phyloP scores from a whole-genome alignment of 2,797 vertebrate species.

The Sebastes hubbsi region DNA sequence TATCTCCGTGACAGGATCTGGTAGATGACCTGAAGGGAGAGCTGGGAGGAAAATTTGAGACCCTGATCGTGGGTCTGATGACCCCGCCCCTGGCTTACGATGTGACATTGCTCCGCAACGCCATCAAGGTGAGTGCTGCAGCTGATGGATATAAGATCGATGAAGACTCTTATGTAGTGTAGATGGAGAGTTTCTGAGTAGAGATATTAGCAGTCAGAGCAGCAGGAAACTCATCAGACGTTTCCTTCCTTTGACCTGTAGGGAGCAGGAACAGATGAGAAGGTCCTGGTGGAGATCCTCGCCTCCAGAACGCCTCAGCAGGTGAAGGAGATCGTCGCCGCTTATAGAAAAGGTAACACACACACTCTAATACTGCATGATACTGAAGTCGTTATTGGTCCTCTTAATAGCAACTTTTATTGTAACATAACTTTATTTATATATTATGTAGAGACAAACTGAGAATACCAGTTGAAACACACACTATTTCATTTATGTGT shows the following conservation, averaged over 20 bases:
- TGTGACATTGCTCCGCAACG: constrained; percentile 86
- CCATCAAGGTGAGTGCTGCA: constrained; percentile 87
- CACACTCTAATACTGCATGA: no score
- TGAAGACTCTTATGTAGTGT: neutral
- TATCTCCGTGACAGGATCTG: constrained; percentile 84
- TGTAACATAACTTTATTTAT: no score
- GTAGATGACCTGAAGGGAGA: constrained; percentile 90
- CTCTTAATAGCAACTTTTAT: neutral
- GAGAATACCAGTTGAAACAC: neutral
- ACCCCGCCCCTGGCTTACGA: constrained; percentile 85
- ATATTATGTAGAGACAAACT: no score
- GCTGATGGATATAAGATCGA: neutral
- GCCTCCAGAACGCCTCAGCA: constrained; percentile 90
- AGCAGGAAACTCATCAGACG: neutral
- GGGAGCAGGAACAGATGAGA: constrained; percentile 95
- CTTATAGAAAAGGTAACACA: constrained; percentile 87
- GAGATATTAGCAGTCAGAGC: neutral
- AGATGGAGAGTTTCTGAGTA: neutral
- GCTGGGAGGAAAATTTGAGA: constrained; percentile 93
- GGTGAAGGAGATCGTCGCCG: constrained; percentile 85
- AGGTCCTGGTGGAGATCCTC: constrained; percentile 92
- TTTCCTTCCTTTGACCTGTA: constrained; percentile 56
- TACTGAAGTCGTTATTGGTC: neutral
- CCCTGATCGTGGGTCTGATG: constrained; percentile 90
- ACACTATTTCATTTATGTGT: neutral